Percentiles rank a stretch among this genome's conserved stretches.
phyloP scores from a whole-genome alignment of 2,888 invertebrate species.

The Empis stercorea region DNA sequence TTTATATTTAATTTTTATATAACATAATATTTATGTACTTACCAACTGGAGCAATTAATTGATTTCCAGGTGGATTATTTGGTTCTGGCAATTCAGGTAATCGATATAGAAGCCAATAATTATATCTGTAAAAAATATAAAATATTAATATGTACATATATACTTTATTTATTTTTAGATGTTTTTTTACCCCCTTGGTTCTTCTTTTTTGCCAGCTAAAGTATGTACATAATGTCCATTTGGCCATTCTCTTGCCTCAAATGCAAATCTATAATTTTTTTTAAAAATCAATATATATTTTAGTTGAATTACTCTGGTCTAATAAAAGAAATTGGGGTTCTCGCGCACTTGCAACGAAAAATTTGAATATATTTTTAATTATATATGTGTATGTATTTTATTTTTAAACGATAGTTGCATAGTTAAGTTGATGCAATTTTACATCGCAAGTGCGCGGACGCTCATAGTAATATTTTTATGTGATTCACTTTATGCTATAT shows the following conservation, averaged over 20 bases:
- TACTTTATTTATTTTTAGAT: neutral
- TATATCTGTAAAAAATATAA: slow-evolving; percentile 44
- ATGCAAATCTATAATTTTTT: slow-evolving; percentile 44
- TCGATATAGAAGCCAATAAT: slow-evolving; percentile 80
- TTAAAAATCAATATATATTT: neutral
- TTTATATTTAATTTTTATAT: neutral
- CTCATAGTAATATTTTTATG: too few relatives aligned
- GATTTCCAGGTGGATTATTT: slow-evolving; percentile 69
- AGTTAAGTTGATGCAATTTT: too few relatives aligned
- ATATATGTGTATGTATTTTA: too few relatives aligned
- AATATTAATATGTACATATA: neutral
- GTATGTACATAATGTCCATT: slow-evolving; percentile 88
- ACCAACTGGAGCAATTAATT: slow-evolving; percentile 80
- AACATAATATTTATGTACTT: slow-evolving; percentile 28
- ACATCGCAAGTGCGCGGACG: too few relatives aligned
- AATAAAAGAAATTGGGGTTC: too few relatives aligned
- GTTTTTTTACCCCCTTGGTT: slow-evolving; percentile 30
- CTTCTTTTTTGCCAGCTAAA: slow-evolving; percentile 42
- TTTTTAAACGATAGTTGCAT: too few relatives aligned
- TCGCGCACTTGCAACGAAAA: too few relatives aligned
- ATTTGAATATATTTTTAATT: neutral
- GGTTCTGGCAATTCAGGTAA: slow-evolving; percentile 70
- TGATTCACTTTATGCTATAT: too few relatives aligned
- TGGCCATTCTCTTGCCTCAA: slow-evolving; percentile 79
- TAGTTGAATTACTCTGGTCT: too few relatives aligned